These are phyloP conservation scores for Lucilia cuprina DNA, from an alignment of 1,140 invertebrate genomes.

Conservation along the genomic window DNA sequence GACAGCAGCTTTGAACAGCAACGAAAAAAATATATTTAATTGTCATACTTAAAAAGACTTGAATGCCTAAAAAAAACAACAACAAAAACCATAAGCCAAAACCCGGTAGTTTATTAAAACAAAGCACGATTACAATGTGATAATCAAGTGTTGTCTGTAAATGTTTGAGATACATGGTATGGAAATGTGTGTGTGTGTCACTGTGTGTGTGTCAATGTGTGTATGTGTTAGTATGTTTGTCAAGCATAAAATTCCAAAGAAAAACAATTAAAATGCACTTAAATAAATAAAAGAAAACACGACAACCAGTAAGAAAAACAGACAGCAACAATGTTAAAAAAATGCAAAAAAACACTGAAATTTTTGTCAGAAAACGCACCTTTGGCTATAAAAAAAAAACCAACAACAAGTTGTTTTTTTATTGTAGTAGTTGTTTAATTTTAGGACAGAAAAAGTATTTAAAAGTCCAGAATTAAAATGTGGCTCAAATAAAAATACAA, in stretches of 20 bases:
- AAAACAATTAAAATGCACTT: constrained; percentile 35
- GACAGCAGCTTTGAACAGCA: neutral
- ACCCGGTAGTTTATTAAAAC: constrained; percentile 31
- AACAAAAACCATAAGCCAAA: neutral
- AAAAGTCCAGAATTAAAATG: neutral
- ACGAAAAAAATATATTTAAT: constrained; percentile 25
- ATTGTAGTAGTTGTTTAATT: neutral
- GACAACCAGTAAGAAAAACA: neutral
- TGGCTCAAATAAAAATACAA: neutral
- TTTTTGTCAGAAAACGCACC: constrained; percentile 16
- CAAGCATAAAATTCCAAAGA: constrained; percentile 18
- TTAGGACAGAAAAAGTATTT: neutral
- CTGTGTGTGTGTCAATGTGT: neutral
- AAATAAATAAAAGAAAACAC: constrained; percentile 11
- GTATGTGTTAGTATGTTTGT: neutral
- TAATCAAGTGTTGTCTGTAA: constrained; percentile 18
- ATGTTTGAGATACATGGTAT: neutral
- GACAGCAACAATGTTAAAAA: neutral
- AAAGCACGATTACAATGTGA: constrained; percentile 21
- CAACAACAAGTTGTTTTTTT: neutral
- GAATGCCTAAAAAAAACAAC: neutral
- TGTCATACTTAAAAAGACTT: neutral
- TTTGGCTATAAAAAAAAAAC: neutral
- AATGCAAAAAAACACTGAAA: neutral
- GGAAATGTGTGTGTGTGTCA: neutral